These are phyloP conservation scores for Linurgus olivaceus DNA, from an alignment of 2,797 vertebrate species.

Conservation along the genomic window DNA sequence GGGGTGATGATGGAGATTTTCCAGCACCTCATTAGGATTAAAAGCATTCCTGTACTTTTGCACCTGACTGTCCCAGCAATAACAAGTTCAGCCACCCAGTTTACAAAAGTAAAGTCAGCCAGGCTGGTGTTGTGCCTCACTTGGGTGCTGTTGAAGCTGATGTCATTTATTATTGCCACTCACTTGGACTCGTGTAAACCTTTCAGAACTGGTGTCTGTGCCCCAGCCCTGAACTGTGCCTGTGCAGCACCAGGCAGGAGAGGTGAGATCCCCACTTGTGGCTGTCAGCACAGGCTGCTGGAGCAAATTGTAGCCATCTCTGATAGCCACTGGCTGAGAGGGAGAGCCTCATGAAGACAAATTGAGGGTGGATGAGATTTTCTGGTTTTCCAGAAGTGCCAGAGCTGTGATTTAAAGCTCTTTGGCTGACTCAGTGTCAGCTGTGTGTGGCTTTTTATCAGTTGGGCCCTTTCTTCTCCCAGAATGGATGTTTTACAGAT, in stretches of 20 bases:
- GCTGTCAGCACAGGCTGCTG: background rate
- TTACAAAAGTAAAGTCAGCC: background rate
- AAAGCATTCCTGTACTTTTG: background rate
- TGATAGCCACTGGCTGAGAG: background rate
- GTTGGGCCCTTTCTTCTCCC: background rate
- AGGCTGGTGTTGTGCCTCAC: fast-evolving
- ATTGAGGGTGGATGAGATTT: background rate
- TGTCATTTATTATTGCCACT: background rate
- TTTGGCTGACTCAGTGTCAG: background rate
- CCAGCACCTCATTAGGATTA: background rate
- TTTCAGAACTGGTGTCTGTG: background rate
- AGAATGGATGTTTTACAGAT: conserved; percentile 22
- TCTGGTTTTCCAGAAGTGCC: background rate
- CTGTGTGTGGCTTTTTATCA: background rate
- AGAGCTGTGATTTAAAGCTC: background rate
- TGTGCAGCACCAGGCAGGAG: fast-evolving
- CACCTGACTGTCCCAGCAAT: background rate
- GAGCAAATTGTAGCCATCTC: background rate
- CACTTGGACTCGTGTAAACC: background rate
- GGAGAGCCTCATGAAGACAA: background rate
- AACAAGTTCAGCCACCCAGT: background rate
- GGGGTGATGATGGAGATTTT: background rate
- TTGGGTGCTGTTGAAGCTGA: background rate
- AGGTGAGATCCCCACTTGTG: background rate
- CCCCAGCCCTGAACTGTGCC: background rate